Conservation (phyloP, 1,140 invertebrate genomes). For the Pogonognathellus flavescens region DNA sequence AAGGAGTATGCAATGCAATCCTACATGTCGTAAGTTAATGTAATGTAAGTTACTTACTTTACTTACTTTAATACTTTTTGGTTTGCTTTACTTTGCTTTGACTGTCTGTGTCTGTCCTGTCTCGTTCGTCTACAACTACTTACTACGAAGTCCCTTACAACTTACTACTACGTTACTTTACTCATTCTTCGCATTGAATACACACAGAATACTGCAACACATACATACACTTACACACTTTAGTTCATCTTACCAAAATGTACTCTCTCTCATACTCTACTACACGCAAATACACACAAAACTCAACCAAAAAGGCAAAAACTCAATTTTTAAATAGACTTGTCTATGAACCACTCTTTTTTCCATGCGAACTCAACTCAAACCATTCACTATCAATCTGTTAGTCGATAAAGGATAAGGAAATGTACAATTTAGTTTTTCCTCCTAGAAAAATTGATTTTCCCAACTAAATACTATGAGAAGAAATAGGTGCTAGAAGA, state of each 20-base stretch:
- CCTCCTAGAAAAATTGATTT: neutral
- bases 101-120: slow-evolving; percentile 34
- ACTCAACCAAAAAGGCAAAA: slow-evolving; percentile 23
- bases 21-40: slow-evolving; percentile 35
- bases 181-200: slow-evolving; percentile 28
- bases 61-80: neutral
- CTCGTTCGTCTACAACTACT: neutral
- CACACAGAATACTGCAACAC: neutral
- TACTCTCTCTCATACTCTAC: neutral
- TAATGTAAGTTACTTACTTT: slow-evolving; percentile 35
- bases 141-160: neutral
- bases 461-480: no score
- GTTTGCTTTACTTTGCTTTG: slow-evolving; percentile 28
- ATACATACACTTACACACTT: neutral
- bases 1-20: neutral
- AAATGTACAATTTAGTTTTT: slow-evolving; percentile 13
- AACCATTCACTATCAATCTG: neutral
- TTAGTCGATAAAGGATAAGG: neutral
- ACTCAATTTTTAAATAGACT: slow-evolving; percentile 5
- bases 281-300: slow-evolving; percentile 33
- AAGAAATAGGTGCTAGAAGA: no score
- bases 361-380: neutral
- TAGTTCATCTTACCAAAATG: neutral
- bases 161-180: slow-evolving; percentile 13
- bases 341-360: neutral